Evolutionary conservation across 2,113 vertebrate species (phyloP).

Genomic region (Gnathonemus echidnorhynchus): DNA sequence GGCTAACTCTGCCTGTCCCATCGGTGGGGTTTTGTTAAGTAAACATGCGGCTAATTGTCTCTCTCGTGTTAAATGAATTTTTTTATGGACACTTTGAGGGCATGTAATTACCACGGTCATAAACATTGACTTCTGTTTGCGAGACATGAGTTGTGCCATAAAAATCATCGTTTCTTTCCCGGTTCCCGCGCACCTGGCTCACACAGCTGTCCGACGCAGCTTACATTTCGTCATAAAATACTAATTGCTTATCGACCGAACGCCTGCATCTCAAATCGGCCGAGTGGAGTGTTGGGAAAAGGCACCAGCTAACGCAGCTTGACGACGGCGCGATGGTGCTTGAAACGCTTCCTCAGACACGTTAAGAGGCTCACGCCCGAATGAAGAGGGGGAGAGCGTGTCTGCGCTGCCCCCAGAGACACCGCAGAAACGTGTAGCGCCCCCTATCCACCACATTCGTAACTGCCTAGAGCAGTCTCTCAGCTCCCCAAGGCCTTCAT

Average conservation of each 20-base stretch:
- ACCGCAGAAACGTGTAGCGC: background rate
- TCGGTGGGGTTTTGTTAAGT: slow-evolving; percentile 22
- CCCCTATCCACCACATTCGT: background rate
- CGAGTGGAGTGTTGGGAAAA: slow-evolving; percentile 38
- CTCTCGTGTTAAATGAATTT: slow-evolving; percentile 57
- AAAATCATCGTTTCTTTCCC: slow-evolving; percentile 54
- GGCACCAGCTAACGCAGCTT: slow-evolving; percentile 36
- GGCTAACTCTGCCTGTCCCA: background rate
- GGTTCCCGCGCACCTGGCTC: slow-evolving; percentile 46
- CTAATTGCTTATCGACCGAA: slow-evolving; percentile 69
- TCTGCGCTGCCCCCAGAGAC: background rate
- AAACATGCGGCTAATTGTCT: slow-evolving; percentile 50
- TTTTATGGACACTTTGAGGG: slow-evolving; percentile 55
- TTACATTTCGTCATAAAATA: slow-evolving; percentile 66
- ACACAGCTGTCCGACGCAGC: slow-evolving; percentile 44
- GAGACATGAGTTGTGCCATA: slow-evolving; percentile 50
- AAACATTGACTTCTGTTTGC: slow-evolving; percentile 66
- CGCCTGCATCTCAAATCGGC: slow-evolving; percentile 50
- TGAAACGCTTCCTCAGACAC: background rate
- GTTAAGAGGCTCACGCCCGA: background rate
- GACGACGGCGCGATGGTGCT: slow-evolving; percentile 22
- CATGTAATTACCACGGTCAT: slow-evolving; percentile 49
- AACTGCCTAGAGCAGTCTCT: background rate
- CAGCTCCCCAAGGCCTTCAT: background rate
- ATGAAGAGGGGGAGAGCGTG: background rate